Base-by-base conservation (phyloP, 2,113 vertebrate genomes). In the Poeciliopsis occidentalis region DNA sequence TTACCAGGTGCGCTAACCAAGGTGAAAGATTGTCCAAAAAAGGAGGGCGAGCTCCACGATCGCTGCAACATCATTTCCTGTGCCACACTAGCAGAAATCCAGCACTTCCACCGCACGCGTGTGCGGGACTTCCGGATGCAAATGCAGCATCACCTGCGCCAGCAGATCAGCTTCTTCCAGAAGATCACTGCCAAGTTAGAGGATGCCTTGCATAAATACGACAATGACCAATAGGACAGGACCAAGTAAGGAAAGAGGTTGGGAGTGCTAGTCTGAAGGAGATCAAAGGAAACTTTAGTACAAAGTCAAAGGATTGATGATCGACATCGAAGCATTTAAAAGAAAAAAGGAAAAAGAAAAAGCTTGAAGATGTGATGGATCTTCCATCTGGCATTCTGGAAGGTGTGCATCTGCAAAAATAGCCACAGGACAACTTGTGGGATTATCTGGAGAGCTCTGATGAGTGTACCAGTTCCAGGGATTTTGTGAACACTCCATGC, bases 51-150 rank as follows among this genome's bases (percentile, higher is more conserved):
- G 44, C 96, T 99, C 84, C 95, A 95, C 29, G 95, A 98, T 81
- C 97, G 97, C 80, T 99, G 97, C 94, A 99, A 99, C 94, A 97
- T 98, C 83, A 98, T 99, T 82, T 98, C 97, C 79, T 99, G 97
- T 54, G 97, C 97, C 22, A 99, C 97, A 12, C 91, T 99, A 32
- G 97, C 98, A 1, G 98, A 99, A 95, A 98, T 99, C 81, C 97
- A 99, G 85, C 97, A 99, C 90, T 99, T 99, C 92, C 97, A 99
- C 93, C 96, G 96, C 88, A 96, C 97, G 6, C 95, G 97, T 7
- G 96, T 99, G 77, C 95, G 96, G 66, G 98, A 99, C 94, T 98
- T 99, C 89, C 97, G 96, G 87, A 94, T 92, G 62, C 97, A 99
- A 91, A 97, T 99, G 97, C 98, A 98, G 85, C 96, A 98, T 92